phyloP scores from a whole-genome alignment of 1,140 invertebrate genomes.

The Nixonia krombeini region DNA sequence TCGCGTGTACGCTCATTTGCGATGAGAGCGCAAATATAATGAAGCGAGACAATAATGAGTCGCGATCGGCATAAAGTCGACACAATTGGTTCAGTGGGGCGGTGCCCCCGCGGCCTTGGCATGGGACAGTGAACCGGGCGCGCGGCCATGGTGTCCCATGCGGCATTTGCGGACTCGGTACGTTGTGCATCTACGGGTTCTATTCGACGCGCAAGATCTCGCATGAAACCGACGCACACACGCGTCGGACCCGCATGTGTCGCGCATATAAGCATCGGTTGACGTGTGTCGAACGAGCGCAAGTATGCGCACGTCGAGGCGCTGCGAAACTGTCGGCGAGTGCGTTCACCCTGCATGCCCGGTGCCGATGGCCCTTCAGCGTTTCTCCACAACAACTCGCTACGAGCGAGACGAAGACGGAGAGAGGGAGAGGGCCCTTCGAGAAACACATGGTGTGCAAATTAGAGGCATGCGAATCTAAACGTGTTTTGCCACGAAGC shows the following conservation, averaged over 20 bases:
- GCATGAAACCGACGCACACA: conserved; percentile 11
- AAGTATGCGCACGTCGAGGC: conserved; percentile 37
- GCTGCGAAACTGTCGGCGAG: conserved; percentile 52
- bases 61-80: conserved; percentile 58
- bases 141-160: conserved; percentile 22
- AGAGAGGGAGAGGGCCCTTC: conserved; percentile 39
- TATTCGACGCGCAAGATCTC: background rate
- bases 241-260: conserved; percentile 35
- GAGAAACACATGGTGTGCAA: conserved; percentile 50
- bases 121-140: conserved; percentile 58
- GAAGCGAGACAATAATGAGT: conserved; percentile 52
- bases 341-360: conserved; percentile 62
- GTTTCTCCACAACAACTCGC: conserved; percentile 48
- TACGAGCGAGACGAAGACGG: conserved; percentile 31
- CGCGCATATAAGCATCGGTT: conserved; percentile 42
- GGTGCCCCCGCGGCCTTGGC: conserved; percentile 69
- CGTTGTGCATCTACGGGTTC: conserved; percentile 14
- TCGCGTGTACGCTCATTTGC: too few relatives aligned
- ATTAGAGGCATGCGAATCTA: conserved; percentile 50
- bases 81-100: conserved; percentile 72
- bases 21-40: conserved; percentile 50
- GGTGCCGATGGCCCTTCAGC: conserved; percentile 59
- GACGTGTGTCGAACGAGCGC: conserved; percentile 37
- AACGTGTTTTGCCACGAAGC: conserved; percentile 45
- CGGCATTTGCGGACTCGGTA: conserved; percentile 2